phyloP scores from a whole-genome alignment of 2,113 vertebrate genomes.

The Notothenia coriiceps region DNA sequence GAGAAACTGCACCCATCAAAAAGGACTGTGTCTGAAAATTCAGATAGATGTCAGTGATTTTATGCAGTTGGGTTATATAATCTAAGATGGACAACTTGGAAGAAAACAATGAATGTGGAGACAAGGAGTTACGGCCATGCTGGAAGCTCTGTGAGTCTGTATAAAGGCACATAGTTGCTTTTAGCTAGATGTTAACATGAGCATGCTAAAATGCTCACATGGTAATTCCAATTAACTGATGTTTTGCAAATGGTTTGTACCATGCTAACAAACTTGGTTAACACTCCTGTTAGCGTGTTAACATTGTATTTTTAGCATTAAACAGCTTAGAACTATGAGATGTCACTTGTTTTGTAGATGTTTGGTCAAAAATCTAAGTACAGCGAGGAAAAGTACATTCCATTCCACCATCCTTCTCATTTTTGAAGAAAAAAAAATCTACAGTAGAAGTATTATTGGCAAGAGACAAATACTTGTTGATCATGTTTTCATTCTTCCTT shows the following conservation, averaged over 20 bases:
- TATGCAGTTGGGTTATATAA: background rate
- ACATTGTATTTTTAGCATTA: background rate
- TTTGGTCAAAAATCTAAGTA: background rate
- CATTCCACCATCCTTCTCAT: too few relatives aligned
- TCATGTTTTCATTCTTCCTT: too few relatives aligned
- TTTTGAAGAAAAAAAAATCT: too few relatives aligned
- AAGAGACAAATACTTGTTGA: too few relatives aligned
- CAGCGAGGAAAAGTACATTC: background rate
- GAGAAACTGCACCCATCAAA: conserved; percentile 14
- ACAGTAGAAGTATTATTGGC: too few relatives aligned
- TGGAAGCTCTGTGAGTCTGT: background rate
- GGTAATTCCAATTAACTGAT: background rate
- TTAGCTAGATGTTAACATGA: background rate
- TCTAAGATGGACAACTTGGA: background rate
- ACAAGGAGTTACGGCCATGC: background rate
- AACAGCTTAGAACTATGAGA: background rate
- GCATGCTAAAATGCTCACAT: background rate
- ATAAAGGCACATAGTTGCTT: too few relatives aligned
- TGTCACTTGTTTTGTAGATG: background rate
- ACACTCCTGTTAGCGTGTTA: background rate
- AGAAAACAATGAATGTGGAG: background rate
- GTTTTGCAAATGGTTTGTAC: background rate
- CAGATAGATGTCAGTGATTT: conserved; percentile 9
- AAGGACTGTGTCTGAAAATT: conserved; percentile 3
- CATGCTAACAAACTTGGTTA: background rate